Evolutionary conservation across 2,113 vertebrate genomes (phyloP), one percentile per base, ranked within the genome.

Genomic region (Procapra przewalskii): DNA sequence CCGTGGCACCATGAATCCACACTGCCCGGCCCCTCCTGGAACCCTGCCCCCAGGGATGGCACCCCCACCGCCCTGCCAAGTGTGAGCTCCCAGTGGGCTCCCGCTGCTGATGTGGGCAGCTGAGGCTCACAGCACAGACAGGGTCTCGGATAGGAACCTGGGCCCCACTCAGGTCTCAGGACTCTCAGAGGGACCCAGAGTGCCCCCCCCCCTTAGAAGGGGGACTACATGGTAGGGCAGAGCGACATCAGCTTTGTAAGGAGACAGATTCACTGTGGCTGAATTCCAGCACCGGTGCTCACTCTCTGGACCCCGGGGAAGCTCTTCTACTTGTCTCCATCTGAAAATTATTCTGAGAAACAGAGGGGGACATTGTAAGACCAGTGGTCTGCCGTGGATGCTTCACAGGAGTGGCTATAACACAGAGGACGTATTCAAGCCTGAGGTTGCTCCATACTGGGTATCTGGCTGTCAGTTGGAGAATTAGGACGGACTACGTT

Each of bases 11-110:
- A 12, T 2, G 12, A 31, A 16, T 10, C 71, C 27, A 6, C 13
- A 15, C 40, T 21, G 21, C 27, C 4, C 0, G 2, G 54, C 0
- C 0, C 60, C 64, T 40, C 0, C 0, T 2, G 17, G 17, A n/a
- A 45, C 9, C 71, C 23, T 27, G 43, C 11, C 52, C 25, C 25
- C 0, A 3, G 71, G 13, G 17, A 48, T n/a, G 17, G 5, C 9
- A 7, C 27, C 19, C 45, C 45, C 6, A 7, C 50, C 4, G 10
- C 43, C 64, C 23, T 3, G 52, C 29, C 17, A 3, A 71, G 40
- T 2, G 33, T 14, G 15, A 31, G 33, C n/a, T 77, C 71, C 71
- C 50, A 43, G 29, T 81, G 23, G 88, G 7, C 43, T 60, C 71
- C 59, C 5, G 0, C 9, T 14, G 29, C 84, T 55, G 55, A 57